phyloP scores from a whole-genome alignment of 2,797 vertebrate species.

The Babyrousa celebensis region DNA sequence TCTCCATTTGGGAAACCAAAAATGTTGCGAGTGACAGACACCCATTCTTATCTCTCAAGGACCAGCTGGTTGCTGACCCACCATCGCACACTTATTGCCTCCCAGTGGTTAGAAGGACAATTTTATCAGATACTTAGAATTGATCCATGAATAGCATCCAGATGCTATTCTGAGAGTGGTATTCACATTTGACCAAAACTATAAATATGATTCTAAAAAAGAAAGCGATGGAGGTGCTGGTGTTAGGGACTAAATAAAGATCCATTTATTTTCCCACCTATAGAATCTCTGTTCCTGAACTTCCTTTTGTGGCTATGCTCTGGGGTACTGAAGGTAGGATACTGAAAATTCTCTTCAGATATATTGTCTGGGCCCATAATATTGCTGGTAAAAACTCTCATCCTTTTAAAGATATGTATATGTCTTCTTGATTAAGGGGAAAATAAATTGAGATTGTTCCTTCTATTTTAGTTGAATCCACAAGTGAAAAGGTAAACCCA shows the following conservation, averaged over 20 bases:
- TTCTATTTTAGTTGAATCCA: neutral
- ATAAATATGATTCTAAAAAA: slow-evolving; percentile 6
- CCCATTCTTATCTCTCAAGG: neutral
- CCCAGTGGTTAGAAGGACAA: neutral
- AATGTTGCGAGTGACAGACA: neutral
- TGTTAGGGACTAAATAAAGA: slow-evolving; percentile 37
- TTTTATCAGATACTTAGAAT: neutral
- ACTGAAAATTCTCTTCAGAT: neutral
- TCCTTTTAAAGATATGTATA: slow-evolving; percentile 15
- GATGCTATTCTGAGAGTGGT: neutral
- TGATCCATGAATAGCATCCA: neutral
- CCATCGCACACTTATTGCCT: neutral
- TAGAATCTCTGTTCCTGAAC: neutral
- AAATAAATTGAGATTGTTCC: neutral
- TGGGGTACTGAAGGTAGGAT: neutral
- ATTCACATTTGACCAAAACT: neutral
- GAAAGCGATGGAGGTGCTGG: neutral
- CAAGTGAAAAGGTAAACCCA: neutral
- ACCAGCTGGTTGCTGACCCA: neutral
- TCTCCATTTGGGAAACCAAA: neutral
- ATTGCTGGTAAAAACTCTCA: neutral
- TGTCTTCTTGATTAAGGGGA: neutral
- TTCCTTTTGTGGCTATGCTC: neutral
- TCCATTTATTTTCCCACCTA: neutral
- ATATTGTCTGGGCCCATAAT: neutral